Percentiles rank a stretch among this genome's conserved stretches.
Evolutionary conservation across 2,888 invertebrate genomes (phyloP).

Genomic region (Dorcus hopei): DNA sequence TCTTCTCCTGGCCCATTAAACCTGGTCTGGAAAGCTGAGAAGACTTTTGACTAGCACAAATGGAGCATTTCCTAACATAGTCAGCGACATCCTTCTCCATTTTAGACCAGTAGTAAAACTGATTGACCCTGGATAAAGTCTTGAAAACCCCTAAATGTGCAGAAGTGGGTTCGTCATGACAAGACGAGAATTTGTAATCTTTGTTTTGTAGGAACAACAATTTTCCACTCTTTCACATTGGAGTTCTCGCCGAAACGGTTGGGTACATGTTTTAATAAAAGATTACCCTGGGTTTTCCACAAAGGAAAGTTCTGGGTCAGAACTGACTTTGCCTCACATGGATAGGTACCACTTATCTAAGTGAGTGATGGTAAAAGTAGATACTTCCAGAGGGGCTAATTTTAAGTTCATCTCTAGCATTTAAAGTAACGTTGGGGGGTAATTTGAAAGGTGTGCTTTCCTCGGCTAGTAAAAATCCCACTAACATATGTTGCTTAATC

Average conservation of each 20-base stretch:
- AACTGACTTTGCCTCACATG: too few species aligned
- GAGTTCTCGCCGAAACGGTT: not conserved
- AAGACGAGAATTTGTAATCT: slow-evolving; percentile 1
- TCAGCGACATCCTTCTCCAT: slow-evolving; percentile 16
- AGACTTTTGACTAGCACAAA: not conserved
- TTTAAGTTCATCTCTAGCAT: too few species aligned
- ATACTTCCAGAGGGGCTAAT: too few species aligned
- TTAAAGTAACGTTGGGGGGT: too few species aligned
- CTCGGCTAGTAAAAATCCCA: too few species aligned
- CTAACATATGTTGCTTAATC: too few species aligned
- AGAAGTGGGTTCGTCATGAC: slow-evolving; percentile 15
- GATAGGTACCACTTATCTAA: too few species aligned
- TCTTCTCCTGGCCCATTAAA: not conserved
- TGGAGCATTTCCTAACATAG: slow-evolving; percentile 8
- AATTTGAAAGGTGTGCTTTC: too few species aligned
- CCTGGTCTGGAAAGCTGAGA: not conserved
- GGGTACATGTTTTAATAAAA: not conserved
- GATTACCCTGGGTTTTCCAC: not conserved
- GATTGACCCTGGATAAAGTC: slow-evolving; percentile 20
- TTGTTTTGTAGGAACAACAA: slow-evolving; percentile 16
- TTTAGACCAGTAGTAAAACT: slow-evolving; percentile 32
- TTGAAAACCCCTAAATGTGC: slow-evolving; percentile 29
- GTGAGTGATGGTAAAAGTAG: too few species aligned
- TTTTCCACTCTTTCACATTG: slow-evolving; percentile 7
- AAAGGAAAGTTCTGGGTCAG: too few species aligned